phyloP scores from a whole-genome alignment of 2,113 vertebrate species.

The Dipodomys stephensi region DNA sequence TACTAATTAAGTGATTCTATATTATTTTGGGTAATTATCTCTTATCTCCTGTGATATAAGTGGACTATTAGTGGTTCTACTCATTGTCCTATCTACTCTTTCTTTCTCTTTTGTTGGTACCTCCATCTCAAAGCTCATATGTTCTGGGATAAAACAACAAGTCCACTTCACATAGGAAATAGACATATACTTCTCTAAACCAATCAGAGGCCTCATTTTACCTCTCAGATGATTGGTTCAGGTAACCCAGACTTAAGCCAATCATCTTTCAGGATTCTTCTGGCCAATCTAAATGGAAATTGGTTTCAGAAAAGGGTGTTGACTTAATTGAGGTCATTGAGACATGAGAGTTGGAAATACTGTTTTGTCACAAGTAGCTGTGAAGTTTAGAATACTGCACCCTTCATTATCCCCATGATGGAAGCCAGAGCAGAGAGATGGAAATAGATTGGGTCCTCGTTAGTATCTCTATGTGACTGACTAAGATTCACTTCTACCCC shows the following conservation, averaged over 20 bases:
- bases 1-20: neutral
- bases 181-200: neutral
- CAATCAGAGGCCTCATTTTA: neutral
- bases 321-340: neutral
- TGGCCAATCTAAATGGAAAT: neutral
- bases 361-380: neutral
- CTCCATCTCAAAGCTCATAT: neutral
- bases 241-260: neutral
- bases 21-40: neutral
- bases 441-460: neutral
- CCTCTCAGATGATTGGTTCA: neutral
- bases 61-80: neutral
- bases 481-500: neutral
- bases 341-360: neutral
- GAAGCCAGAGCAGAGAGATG: neutral
- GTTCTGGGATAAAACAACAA: neutral
- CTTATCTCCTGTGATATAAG: neutral
- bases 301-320: neutral
- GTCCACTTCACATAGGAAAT: neutral
- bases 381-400: neutral
- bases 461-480: neutral
- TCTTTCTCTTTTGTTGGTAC: neutral
- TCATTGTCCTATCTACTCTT: neutral
- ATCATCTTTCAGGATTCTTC: neutral
- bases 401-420: neutral